phyloP scores from a whole-genome alignment of 2,113 vertebrate genomes.

The Cnemophilus loriae region DNA sequence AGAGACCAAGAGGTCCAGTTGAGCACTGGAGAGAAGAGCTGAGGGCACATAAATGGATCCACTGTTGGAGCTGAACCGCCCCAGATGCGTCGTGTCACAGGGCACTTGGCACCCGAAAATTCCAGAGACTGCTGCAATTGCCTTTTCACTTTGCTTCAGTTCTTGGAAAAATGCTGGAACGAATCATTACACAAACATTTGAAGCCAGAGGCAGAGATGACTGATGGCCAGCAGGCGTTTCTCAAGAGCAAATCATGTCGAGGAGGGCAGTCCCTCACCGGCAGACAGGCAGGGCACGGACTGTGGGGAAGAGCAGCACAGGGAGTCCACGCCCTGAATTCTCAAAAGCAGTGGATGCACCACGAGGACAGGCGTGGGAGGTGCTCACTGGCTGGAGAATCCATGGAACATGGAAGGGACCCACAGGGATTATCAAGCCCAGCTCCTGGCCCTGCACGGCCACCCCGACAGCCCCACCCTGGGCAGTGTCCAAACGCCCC shows the following conservation, averaged over 20 bases:
- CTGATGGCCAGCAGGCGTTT: background rate
- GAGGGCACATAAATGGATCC: background rate
- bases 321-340: background rate
- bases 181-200: background rate
- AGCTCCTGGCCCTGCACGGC: background rate
- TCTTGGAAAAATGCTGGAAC: constrained; percentile 29
- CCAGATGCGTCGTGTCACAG: background rate
- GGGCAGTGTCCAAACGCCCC: background rate
- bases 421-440: background rate
- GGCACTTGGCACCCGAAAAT: background rate
- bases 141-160: background rate
- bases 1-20: background rate
- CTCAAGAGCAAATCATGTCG: background rate
- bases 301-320: background rate
- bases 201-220: background rate
- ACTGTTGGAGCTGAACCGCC: background rate
- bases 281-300: background rate
- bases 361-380: background rate
- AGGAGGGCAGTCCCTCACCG: background rate
- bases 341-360: background rate
- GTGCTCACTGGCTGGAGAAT: background rate
- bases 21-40: background rate
- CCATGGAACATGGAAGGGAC: background rate
- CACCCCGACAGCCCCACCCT: background rate
- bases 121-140: background rate